phyloP scores from a whole-genome alignment of 1,140 invertebrate species.

The Drosophila tristis region DNA sequence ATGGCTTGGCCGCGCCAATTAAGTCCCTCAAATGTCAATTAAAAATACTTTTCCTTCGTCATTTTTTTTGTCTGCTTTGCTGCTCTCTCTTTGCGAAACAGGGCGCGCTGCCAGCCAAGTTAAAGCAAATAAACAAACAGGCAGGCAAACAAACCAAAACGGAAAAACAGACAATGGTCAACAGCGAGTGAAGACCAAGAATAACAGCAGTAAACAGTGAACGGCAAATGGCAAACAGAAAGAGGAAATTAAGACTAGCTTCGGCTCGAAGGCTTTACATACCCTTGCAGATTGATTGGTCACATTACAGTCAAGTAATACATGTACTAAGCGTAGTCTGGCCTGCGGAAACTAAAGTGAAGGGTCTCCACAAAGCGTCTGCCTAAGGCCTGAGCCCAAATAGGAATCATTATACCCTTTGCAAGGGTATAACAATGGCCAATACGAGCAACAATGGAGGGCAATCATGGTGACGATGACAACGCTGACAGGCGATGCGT shows the following conservation, averaged over 20 bases:
- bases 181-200: conserved; percentile 43
- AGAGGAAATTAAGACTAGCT: no score
- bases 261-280: no score
- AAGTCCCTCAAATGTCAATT: conserved; percentile 57
- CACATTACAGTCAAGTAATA: no score
- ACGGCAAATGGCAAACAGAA: conserved; percentile 18
- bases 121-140: conserved; percentile 66
- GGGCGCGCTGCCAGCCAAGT: conserved; percentile 51
- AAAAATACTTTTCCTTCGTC: conserved; percentile 38
- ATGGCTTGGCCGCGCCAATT: conserved; percentile 59
- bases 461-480: conserved; percentile 54
- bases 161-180: conserved; percentile 58
- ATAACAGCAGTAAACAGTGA: conserved; percentile 34
- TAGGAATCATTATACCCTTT: no score
- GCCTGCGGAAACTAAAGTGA: no score
- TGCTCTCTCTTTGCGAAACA: conserved; percentile 33
- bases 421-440: conserved; percentile 1
- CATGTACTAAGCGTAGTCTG: no score
- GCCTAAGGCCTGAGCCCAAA: no score
- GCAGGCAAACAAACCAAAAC: conserved; percentile 28
- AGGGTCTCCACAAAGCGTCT: no score
- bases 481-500: conserved; percentile 63
- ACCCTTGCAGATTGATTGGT: no score
- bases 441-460: conserved; percentile 31
- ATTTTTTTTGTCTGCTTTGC: conserved; percentile 8